A percentile compares a stretch with the other conserved stretches of the same genome.
phyloP scores from a whole-genome alignment of 2,888 invertebrate species.

The Aphodius granarius region DNA sequence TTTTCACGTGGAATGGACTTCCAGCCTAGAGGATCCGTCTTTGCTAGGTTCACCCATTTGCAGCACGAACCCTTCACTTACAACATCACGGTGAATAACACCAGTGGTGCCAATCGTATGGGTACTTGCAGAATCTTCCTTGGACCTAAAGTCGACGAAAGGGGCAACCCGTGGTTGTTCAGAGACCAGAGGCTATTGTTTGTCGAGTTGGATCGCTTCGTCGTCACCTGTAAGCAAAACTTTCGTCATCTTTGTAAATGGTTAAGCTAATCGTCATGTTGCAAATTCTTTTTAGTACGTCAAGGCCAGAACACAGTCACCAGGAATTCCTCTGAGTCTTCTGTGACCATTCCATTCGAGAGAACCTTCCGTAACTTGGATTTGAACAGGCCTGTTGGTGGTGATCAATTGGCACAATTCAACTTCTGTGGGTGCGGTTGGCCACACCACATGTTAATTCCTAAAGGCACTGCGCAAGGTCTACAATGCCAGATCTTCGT shows the following conservation, averaged over 20 bases:
- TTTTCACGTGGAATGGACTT: constrained; percentile 82
- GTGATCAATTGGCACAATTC: constrained; percentile 59
- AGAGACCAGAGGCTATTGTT: constrained; percentile 66
- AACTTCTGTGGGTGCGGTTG: constrained; percentile 89
- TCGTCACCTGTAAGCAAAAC: constrained; percentile 59
- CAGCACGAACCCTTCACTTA: constrained; percentile 75
- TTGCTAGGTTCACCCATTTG: constrained; percentile 75
- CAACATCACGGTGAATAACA: constrained; percentile 50
- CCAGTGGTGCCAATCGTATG: constrained; percentile 57
- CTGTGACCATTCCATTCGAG: constrained; percentile 82
- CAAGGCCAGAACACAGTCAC: constrained; percentile 69
- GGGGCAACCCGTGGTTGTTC: constrained; percentile 61
- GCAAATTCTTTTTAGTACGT: constrained; percentile 56
- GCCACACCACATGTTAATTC: constrained; percentile 80
- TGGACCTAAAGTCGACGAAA: constrained; percentile 67
- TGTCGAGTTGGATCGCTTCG: constrained; percentile 76
- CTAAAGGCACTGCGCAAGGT: constrained; percentile 70
- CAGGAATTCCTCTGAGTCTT: constrained; percentile 69
- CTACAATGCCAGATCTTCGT: constrained; percentile 70
- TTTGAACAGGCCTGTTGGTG: constrained; percentile 66
- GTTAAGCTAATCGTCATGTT: not conserved
- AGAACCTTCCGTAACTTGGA: constrained; percentile 76
- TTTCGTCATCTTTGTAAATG: not conserved
- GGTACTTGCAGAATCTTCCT: constrained; percentile 74
- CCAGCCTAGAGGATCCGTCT: constrained; percentile 72